phyloP scores from a whole-genome alignment of 2,113 vertebrate species.

The Drymodes brunneopygia region DNA sequence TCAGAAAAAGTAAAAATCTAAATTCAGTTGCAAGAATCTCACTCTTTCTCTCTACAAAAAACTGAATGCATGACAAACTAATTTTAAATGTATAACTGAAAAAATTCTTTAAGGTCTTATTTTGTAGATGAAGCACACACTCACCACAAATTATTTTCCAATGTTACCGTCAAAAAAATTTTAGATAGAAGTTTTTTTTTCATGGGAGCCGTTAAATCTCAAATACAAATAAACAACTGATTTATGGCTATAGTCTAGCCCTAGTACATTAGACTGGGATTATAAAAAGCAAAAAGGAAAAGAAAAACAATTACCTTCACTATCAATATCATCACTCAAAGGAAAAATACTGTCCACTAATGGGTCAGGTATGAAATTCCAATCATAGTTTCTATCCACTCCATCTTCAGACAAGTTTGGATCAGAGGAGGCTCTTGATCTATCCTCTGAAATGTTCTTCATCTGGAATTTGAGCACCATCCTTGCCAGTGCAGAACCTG shows the following conservation, averaged over 20 bases:
- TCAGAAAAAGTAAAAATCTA: not conserved
- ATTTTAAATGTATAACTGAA: not conserved
- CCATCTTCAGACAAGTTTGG: conserved; percentile 74
- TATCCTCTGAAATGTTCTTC: conserved; percentile 62
- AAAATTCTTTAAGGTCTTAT: not conserved
- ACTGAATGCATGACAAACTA: not conserved
- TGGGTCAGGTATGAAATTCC: conserved; percentile 75
- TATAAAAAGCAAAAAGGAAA: not conserved
- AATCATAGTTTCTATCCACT: conserved; percentile 80
- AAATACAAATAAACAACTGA: not conserved
- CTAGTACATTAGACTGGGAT: not conserved
- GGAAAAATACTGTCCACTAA: conserved; percentile 74
- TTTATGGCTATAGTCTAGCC: not conserved
- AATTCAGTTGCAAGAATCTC: not conserved
- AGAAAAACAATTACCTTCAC: conserved; percentile 77
- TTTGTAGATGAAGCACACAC: not conserved
- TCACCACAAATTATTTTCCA: not conserved
- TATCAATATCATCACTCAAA: conserved; percentile 83
- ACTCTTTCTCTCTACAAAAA: not conserved
- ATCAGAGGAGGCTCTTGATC: conserved; percentile 50
- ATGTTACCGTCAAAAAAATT: not conserved
- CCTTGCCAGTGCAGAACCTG: conserved; percentile 79
- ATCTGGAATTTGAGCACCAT: conserved; percentile 81
- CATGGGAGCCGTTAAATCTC: not conserved
- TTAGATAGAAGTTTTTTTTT: not conserved